These are phyloP conservation scores for Periphyllus acericola DNA, from an alignment of 2,888 invertebrate species.

Conservation along the genomic window DNA sequence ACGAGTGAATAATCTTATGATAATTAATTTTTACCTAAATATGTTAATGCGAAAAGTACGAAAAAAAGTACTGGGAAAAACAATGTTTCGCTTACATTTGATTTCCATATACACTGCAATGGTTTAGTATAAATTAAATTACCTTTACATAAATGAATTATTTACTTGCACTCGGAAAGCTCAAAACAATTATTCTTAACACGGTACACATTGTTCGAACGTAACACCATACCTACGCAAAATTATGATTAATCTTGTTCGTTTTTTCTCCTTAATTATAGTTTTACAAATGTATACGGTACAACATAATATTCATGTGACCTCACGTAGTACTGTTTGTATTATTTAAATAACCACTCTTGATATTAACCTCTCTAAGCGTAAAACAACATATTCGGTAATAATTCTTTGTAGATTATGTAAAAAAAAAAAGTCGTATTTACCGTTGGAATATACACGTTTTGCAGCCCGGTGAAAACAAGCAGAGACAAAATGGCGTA, in stretches of 20 bases:
- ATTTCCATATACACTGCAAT: too few relatives aligned
- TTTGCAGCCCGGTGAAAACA: too few relatives aligned
- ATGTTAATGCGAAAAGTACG: too few relatives aligned
- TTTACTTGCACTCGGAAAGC: constrained; percentile 5
- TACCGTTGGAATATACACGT: not conserved
- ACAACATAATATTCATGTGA: constrained; percentile 7
- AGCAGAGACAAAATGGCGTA: too few relatives aligned
- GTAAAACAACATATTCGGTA: not conserved
- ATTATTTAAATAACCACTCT: not conserved
- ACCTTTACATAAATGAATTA: constrained; percentile 2
- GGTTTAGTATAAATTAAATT: not conserved
- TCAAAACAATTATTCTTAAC: not conserved
- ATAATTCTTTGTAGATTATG: not conserved
- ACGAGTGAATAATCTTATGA: too few relatives aligned
- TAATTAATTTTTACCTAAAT: not conserved
- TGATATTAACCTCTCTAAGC: not conserved
- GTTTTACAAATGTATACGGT: not conserved
- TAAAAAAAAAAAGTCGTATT: not conserved
- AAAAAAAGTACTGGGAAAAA: too few relatives aligned
- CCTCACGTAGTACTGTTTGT: constrained; percentile 20
- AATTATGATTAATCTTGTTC: not conserved
- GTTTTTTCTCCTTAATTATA: not conserved
- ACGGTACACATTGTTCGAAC: not conserved
- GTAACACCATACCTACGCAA: not conserved
- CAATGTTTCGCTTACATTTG: too few relatives aligned